These are phyloP conservation scores for Tanytarsus gracilentus DNA, from an alignment of 2,888 invertebrate species.

Conservation along the genomic window DNA sequence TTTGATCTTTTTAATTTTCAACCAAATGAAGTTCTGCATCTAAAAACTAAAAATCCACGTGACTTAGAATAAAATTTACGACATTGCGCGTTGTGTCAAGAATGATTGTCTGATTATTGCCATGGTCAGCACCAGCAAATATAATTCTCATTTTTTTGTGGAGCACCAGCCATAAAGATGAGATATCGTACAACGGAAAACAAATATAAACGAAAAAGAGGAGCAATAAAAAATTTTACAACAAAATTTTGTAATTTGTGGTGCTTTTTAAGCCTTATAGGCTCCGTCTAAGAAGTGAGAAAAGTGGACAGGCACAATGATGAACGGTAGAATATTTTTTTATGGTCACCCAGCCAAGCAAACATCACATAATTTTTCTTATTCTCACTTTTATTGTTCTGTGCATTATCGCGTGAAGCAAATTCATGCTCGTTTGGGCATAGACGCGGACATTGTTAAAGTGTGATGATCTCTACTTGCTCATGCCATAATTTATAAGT, in stretches of 20 bases:
- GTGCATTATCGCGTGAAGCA: conserved; percentile 21
- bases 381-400: conserved; percentile 22
- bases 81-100: too few species aligned
- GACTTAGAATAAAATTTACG: too few species aligned
- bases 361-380: not conserved
- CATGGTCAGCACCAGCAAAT: not conserved
- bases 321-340: not conserved
- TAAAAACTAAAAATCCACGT: too few species aligned
- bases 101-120: not conserved
- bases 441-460: too few species aligned
- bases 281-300: too few species aligned
- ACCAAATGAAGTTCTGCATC: too few species aligned
- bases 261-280: too few species aligned
- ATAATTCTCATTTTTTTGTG: not conserved
- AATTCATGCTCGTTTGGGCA: not conserved
- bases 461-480: not conserved
- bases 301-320: not conserved
- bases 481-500: too few species aligned
- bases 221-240: not conserved
- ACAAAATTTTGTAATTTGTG: not conserved
- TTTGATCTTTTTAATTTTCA: too few species aligned
- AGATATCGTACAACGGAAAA: not conserved
- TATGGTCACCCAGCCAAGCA: too few species aligned
- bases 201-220: not conserved
- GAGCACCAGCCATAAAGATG: not conserved